Evolutionary conservation across 2,797 vertebrate genomes (phyloP), one percentile per base, ranked within the genome.

Genomic region (Micrastur ruficollis): DNA sequence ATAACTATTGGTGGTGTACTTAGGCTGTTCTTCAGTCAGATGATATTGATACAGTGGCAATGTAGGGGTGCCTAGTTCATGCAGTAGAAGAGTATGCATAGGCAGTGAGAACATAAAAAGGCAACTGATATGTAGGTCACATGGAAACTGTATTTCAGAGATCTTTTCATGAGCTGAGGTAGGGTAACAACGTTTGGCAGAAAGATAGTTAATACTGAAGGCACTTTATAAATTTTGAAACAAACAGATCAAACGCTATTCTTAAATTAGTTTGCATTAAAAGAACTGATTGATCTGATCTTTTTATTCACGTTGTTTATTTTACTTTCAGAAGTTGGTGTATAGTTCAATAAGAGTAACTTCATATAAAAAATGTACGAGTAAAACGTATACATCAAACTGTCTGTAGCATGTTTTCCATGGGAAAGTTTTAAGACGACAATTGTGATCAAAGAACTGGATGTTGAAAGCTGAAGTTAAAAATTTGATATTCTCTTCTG

Each of bases 401-500:
- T 58, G 12, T 25, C 78, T 83, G 40, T 34, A 68, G 46, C 27
- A 18, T 65, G 42, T 71, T 92, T 91, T 82, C 38, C 42, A 14
- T 1, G 8, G 53, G 29, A 72, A 76, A 58, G 50, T 86, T 86
- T 81, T 81, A 76, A 86, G 52, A 46, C 4, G 53, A 67, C 6
- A 6, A 27, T 29, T 44, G 21, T 70, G 80, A 96, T 97, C 88
- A 94, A 96, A 97, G 52, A 58, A 75, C 63, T 46, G 25, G 70
- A 16, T 66, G 40, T 75, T 86, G 89, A 67, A 89, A 94, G 86
- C 19, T 50, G 56, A 82, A 63, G 80, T 34, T 29, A 80, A 82
- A 50, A 88, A 50, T 82, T 44, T 81, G 8, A 34, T 84, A 29
- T 61, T 50, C 17, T 89, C 81, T 88, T 75, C 55, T 75, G 27